Evolutionary conservation across 2,113 vertebrate genomes (phyloP).

Genomic region (Ornithorhynchus anatinus): DNA sequence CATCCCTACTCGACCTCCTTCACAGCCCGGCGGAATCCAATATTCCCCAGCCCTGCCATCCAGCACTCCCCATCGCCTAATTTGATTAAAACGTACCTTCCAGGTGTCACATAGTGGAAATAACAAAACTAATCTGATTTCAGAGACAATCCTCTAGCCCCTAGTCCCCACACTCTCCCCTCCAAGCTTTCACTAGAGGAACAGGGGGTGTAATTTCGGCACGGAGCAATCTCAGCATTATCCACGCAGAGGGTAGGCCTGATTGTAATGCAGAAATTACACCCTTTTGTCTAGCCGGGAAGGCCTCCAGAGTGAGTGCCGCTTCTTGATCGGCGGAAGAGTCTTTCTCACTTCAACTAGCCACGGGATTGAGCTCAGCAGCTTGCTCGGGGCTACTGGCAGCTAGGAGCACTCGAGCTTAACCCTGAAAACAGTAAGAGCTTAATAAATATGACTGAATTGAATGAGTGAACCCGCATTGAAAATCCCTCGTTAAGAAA

Average conservation of each 20-base stretch:
- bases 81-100: constrained; percentile 3
- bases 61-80: background rate
- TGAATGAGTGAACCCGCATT: too few relatives aligned
- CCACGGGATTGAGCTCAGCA: too few relatives aligned
- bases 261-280: constrained; percentile 51
- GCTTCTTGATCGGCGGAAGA: constrained; percentile 54
- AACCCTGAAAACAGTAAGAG: too few relatives aligned
- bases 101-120: constrained; percentile 15
- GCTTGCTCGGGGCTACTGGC: constrained; percentile 46
- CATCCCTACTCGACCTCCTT: too few relatives aligned
- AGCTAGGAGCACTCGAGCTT: constrained; percentile 29
- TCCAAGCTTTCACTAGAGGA: constrained; percentile 21
- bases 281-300: constrained; percentile 59
- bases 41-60: background rate
- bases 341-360: too few relatives aligned
- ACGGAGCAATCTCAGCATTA: constrained; percentile 30
- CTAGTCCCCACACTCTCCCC: too few relatives aligned
- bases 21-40: too few relatives aligned
- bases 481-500: too few relatives aligned
- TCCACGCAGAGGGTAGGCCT: constrained; percentile 40
- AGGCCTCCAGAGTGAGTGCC: constrained; percentile 57
- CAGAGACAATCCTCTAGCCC: too few relatives aligned
- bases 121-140: constrained; percentile 26
- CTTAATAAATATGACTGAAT: too few relatives aligned
- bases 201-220: constrained; percentile 38